Conservation (phyloP, 2,113 vertebrate species). For the Nansenia antarctica region DNA sequence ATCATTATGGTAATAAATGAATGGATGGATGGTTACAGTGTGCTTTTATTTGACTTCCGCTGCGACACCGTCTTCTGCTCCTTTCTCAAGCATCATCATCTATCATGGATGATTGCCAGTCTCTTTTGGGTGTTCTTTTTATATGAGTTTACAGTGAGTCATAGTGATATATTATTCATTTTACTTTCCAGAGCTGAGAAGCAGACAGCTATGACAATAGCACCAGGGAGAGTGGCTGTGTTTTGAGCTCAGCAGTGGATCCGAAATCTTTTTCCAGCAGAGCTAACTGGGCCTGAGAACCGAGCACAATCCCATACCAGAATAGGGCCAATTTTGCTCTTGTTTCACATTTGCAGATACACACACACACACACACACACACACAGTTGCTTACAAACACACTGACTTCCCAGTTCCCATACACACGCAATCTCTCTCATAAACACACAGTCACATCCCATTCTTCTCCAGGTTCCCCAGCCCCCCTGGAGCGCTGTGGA, state of each 20-base stretch:
- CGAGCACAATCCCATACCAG: not conserved
- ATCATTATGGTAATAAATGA: not conserved
- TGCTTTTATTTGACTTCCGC: not conserved
- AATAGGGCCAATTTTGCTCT: not conserved
- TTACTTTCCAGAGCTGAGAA: not conserved
- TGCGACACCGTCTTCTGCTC: not conserved
- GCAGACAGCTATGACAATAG: not conserved
- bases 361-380: not conserved
- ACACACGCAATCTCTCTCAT: not conserved
- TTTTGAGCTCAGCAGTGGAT: slow-evolving; percentile 4
- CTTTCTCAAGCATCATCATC: not conserved
- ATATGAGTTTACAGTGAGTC: slow-evolving; percentile 23
- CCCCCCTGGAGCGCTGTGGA: not conserved
- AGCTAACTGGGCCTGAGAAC: not conserved
- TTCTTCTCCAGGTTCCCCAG: not conserved
- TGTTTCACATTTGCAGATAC: too few species aligned
- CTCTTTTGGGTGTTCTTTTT: not conserved
- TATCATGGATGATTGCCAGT: not conserved
- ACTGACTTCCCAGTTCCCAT: too few species aligned
- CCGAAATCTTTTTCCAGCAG: not conserved
- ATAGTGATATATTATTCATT: not conserved
- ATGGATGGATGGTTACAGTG: not conserved
- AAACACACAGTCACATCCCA: not conserved
- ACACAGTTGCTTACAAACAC: not conserved
- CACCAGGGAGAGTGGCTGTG: not conserved